Base-by-base conservation (phyloP, 2,113 vertebrate species). In the Scophthalmus maximus region DNA sequence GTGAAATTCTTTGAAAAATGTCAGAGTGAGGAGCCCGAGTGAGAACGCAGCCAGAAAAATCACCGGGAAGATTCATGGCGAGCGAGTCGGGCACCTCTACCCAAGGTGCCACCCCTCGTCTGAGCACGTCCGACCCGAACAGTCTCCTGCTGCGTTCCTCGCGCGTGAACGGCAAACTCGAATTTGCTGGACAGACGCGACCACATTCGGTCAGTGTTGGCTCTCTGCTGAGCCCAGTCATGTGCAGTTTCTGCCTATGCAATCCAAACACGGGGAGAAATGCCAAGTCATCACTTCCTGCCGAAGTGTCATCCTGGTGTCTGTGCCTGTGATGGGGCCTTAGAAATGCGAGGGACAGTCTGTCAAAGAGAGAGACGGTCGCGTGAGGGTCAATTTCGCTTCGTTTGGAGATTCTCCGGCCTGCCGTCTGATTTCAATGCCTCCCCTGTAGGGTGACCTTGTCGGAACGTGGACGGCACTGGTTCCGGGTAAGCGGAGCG, bases 261-360 rank as follows among this genome's bases (percentile, higher is more conserved):
- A 85, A 64, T 76, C 67, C 74, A 84, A 88, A 84, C 81, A 84
- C 25, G 9, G 20, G 58, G 58, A 71, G 59, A 85, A 87, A 75
- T 64, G 87, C 83, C 14, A 27, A 81, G 77, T 87, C 82, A 86
- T 86, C 84, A 84, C 75, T 85, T 86, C 85, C 73, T 73, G 77
- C 60, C 34, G 26, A 22, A 50, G 61, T 62, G 76, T 81, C 74
- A 72, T 86, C 82, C 73, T 57, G 47, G 58, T 73, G 55, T 59
- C 44, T 59, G 40, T 40, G 34, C 32, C n/a, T 50, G 44, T 44
- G 57, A 25, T 17, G 29, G 23, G 66, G 25, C 29, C 61, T 71
- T 47, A 56, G 27, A 62, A 50, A 72, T 58, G 42, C 8, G 42
- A 47, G 25, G 29, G 20, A 63, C 29, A 55, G 61, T 82, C 60